phyloP scores from a whole-genome alignment of 2,797 vertebrate genomes.

The Enteromius anoplus region DNA sequence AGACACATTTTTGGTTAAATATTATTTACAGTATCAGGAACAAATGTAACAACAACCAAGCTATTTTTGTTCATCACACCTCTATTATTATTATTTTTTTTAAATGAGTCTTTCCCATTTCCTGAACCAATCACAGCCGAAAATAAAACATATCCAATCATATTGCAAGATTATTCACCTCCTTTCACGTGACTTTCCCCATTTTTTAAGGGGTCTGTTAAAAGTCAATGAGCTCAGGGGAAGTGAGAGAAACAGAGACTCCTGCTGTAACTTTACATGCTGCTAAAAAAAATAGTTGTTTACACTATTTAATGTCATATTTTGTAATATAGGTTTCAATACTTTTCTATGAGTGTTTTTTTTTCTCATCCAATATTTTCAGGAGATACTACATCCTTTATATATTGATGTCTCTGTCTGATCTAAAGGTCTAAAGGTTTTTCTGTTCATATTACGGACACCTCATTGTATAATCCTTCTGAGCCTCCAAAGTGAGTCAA shows the following conservation, averaged over 20 bases:
- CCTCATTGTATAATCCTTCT: constrained; percentile 15
- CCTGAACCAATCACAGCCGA: background rate
- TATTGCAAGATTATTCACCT: background rate
- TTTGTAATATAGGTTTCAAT: background rate
- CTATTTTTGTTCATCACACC: background rate
- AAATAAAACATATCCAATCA: background rate
- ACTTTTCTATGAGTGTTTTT: background rate
- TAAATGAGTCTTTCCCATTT: background rate
- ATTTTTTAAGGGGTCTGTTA: no score
- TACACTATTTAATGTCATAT: background rate
- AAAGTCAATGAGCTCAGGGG: no score
- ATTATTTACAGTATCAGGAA: background rate
- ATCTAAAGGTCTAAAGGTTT: background rate
- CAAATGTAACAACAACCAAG: no score
- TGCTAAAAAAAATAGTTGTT: background rate
- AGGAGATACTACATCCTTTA: background rate
- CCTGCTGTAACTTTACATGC: no score
- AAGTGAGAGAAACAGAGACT: no score
- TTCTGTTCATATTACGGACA: constrained; percentile 33
- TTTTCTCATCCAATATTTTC: background rate
- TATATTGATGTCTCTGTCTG: background rate
- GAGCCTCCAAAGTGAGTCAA: constrained; percentile 40
- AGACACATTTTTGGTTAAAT: background rate
- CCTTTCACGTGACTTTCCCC: no score
- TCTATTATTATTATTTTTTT: background rate